These are phyloP conservation scores for Thamnophis sirtalis DNA, from an alignment of 2,113 vertebrate species.

Conservation along the genomic window DNA sequence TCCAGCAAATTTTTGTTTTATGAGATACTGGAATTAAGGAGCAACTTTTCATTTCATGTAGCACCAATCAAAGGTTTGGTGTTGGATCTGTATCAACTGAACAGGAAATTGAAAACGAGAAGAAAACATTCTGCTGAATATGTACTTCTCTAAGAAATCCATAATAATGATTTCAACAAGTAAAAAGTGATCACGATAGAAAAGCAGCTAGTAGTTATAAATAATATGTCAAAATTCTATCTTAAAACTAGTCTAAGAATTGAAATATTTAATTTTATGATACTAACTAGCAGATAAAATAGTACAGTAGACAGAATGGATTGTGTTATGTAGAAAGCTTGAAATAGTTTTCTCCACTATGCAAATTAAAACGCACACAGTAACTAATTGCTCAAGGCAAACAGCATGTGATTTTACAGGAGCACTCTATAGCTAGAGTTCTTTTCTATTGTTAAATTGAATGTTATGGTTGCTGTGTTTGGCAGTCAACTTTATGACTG, in stretches of 20 bases:
- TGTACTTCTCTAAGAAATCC: neutral
- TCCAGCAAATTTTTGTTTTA: neutral
- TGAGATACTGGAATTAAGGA: neutral
- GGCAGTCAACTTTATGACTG: neutral
- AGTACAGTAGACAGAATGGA: neutral
- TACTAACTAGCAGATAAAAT: neutral
- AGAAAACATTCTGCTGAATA: neutral
- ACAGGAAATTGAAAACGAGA: neutral
- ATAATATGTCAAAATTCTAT: neutral
- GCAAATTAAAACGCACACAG: neutral
- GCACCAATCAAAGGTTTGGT: neutral
- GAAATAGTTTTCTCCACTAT: neutral
- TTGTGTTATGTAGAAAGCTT: neutral
- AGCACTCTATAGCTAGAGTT: neutral
- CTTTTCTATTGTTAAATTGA: neutral
- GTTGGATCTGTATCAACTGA: neutral
- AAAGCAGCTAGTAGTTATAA: neutral
- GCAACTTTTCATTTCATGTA: neutral
- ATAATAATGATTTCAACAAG: neutral
- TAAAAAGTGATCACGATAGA: neutral
- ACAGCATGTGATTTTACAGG: neutral
- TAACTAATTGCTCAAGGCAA: constrained; percentile 4
- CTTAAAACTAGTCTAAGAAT: neutral
- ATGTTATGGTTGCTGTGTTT: neutral
- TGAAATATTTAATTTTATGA: neutral